phyloP scores from a whole-genome alignment of 35 echinoderm and acorn worm genomes.

The Patiria miniata region DNA sequence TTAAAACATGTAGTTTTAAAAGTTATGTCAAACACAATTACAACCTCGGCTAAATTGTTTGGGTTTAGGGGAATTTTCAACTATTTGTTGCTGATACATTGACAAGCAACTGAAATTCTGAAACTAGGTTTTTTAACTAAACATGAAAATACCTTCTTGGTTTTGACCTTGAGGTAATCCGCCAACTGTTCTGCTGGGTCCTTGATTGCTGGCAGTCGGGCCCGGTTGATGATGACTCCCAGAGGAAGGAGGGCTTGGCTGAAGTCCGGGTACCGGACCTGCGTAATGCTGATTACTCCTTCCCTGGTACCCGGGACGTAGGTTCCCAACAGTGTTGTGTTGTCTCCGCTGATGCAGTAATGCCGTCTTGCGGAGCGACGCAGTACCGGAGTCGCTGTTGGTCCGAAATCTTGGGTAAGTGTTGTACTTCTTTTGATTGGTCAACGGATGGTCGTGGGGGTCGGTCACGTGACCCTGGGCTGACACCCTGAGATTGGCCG shows the following conservation, averaged over 20 bases:
- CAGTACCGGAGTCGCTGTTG: conserved; percentile 72
- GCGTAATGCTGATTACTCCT: not conserved
- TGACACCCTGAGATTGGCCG: conserved; percentile 60
- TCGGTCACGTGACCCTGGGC: not conserved
- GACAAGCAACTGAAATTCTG: too few relatives aligned
- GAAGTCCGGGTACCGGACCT: not conserved
- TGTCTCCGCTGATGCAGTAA: conserved; percentile 66
- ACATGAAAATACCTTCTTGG: conserved; percentile 36
- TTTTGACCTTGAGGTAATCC: conserved; percentile 6
- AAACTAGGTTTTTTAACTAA: too few relatives aligned
- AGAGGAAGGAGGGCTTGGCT: not conserved
- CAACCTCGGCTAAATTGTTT: too few relatives aligned
- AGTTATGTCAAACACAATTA: too few relatives aligned
- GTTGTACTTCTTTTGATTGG: conserved; percentile 41
- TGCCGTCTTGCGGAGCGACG: conserved; percentile 50
- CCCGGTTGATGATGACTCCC: conserved; percentile 42
- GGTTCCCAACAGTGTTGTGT: conserved; percentile 18
- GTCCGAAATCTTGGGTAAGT: conserved; percentile 74
- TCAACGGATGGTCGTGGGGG: conserved; percentile 13
- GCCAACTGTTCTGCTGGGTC: conserved; percentile 60
- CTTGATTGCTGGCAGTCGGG: conserved; percentile 58
- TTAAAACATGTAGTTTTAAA: too few relatives aligned
- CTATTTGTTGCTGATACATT: too few relatives aligned
- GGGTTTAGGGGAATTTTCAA: too few relatives aligned
- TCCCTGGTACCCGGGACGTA: not conserved